Percentiles rank a stretch among this genome's conserved stretches.
Conservation (phyloP, 1,140 invertebrate species). For the Phortica variegata region DNA sequence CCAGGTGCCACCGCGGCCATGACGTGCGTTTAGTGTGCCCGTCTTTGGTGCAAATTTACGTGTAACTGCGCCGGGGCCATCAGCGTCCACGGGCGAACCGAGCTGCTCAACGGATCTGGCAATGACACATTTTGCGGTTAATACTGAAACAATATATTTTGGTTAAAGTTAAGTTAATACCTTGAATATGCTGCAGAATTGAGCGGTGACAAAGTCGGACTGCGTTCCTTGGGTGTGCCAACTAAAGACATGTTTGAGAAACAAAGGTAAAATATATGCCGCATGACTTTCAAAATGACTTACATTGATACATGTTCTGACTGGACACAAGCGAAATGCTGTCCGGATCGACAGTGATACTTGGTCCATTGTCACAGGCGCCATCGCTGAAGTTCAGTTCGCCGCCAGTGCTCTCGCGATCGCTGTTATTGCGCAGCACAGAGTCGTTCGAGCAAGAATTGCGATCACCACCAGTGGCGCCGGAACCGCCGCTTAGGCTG, state of each 20-base stretch:
- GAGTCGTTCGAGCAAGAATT: slow-evolving; percentile 87
- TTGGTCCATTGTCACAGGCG: slow-evolving; percentile 53
- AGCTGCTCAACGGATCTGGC: slow-evolving; percentile 70
- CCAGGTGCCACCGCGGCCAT: slow-evolving; percentile 67
- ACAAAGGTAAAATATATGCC: neutral
- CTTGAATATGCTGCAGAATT: slow-evolving; percentile 75
- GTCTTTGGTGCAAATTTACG: slow-evolving; percentile 56
- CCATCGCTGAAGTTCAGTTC: slow-evolving; percentile 56
- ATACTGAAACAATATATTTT: slow-evolving; percentile 56
- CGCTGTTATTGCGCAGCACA: slow-evolving; percentile 75
- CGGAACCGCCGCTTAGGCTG: slow-evolving; percentile 61
- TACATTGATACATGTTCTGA: slow-evolving; percentile 79
- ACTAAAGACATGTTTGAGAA: slow-evolving; percentile 27
- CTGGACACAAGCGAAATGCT: slow-evolving; percentile 55
- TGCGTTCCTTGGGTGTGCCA: slow-evolving; percentile 79
- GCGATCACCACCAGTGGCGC: slow-evolving; percentile 63
- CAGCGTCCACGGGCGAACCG: slow-evolving; percentile 60
- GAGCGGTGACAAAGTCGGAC: slow-evolving; percentile 75
- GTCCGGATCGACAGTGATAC: slow-evolving; percentile 54
- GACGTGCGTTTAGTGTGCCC: slow-evolving; percentile 57
- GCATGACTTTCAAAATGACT: slow-evolving; percentile 57
- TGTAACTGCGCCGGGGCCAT: slow-evolving; percentile 58
- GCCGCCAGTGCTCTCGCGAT: slow-evolving; percentile 71
- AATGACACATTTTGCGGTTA: slow-evolving; percentile 1
- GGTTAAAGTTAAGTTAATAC: slow-evolving; percentile 49